Base-by-base conservation (phyloP, 2,888 invertebrate species). In the Spialia ferax region DNA sequence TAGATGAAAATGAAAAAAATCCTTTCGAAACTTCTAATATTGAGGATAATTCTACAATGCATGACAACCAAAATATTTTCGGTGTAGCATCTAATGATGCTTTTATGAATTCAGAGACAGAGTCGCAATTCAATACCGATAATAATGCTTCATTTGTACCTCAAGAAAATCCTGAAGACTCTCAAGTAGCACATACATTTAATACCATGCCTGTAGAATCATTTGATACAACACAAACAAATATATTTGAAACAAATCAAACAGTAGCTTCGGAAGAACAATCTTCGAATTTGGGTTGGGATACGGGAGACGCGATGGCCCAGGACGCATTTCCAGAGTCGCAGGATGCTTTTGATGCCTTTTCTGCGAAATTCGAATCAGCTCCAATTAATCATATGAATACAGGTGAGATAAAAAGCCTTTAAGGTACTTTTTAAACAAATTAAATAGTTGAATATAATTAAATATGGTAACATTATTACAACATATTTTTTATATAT, bases 341-440 rank as follows among this genome's bases (percentile, higher is more conserved):
- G 1, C 86, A 90, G 68, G 93, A 94, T 48, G 94, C 94, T 0
- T 98, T 98, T 75, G 98, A 98, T 84, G 98, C 97, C 0, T 98
- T 98, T 78, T 96, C 98, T 2, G 97, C 97, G 1, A 98, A 98
- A 84, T 98, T 98, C 79, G 98, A 98, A 75, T 96, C 95, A 42
- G 96, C 96, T 5, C 90, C 93, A 54, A 84, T 83, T 18, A 89
- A 87, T 70, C 87, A 86, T 45, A 76, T 85, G 70, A 86, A 85
- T 56, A 78, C 84, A 63, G 87, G 89, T 87, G 52, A 57, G 15
- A 1, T 1, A 56, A 42, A 13, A 20, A 3, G 10, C 38, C 13
- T 38, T n/a, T 5, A 38, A n/a, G 38, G n/a, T 38, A n/a, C n/a
- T 38, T 26, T 38, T 38, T 38, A 38, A 29, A 3, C 29, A 29